Evolutionary conservation across 2,888 invertebrate genomes (phyloP), one percentile per base, ranked within the genome.

Genomic region (Aelia acuminata): DNA sequence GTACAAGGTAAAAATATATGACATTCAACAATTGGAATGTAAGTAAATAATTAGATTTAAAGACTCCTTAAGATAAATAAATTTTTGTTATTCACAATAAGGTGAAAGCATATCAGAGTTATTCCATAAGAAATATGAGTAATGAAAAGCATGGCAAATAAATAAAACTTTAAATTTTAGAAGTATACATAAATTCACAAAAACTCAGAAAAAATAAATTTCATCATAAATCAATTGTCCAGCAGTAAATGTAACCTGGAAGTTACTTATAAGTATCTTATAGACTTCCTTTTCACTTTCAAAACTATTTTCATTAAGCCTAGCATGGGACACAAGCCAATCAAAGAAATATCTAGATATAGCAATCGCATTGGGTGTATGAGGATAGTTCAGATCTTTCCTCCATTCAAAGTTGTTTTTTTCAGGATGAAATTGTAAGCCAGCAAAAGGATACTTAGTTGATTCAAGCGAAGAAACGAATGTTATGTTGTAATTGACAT

Each of bases 371-470:
- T 89, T 87, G 35, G 49, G 26, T 43, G 84, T 84, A 84, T 91
- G 91, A 18, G 90, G 89, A 80, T 90, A 89, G 47, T 88, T 89
- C 47, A 88, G 84, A 15, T 50, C 93, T 47, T 91, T 91, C 87
- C 93, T 94, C 95, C 95, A 97, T 92, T 97, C 97, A 91, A 95
- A 98, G 91, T 94, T 95, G 91, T 94, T 95, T 91, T 98, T 97
- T 92, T 98, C 98, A 0, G 98, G 98, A 92, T 98, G 98, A 92
- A 97, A 98, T 92, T 98, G 98, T 0, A 96, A 93, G 0, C 96
- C 98, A 92, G 96, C 98, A 91, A 98, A 95, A 15, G 98, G 98
- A 90, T 98, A 98, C 89, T 92, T 92, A 91, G 93, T 93, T 15
- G 91, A 93, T 93, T 98, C 98, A 89, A 96, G 93, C 0, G 95